Percentiles rank a stretch among this genome's conserved stretches.
phyloP scores from a whole-genome alignment of 2,113 vertebrate species.

The Rhipidura dahli region DNA sequence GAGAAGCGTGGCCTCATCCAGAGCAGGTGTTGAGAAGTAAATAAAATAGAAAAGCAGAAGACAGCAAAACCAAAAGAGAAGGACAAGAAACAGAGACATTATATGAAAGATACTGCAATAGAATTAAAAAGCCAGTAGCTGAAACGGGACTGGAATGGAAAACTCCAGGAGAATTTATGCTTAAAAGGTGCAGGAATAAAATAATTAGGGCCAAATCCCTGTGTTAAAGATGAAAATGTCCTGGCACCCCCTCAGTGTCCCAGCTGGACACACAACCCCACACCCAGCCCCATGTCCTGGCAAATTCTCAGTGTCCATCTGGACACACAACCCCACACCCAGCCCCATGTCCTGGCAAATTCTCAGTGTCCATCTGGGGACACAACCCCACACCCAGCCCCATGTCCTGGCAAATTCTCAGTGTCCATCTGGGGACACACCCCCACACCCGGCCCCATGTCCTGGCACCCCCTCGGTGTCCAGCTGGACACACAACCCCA shows the following conservation, averaged over 20 bases:
- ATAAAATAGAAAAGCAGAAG: neutral
- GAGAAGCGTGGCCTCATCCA: neutral
- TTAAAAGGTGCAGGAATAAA: neutral
- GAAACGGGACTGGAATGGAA: neutral
- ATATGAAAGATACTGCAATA: neutral
- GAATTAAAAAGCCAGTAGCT: neutral
- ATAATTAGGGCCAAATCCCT: neutral
- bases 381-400: neutral
- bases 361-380: neutral
- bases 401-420: rapidly evolving
- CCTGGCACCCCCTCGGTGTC: rapidly evolving
- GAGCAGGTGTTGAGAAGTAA: neutral
- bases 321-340: neutral
- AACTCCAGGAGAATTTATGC: neutral
- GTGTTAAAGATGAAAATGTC: neutral
- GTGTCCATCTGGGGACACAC: too few relatives aligned
- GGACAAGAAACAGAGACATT: neutral
- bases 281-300: neutral
- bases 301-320: rapidly evolving
- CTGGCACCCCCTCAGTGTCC: neutral
- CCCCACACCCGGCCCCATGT: neutral
- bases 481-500: rapidly evolving
- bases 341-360: rapidly evolving
- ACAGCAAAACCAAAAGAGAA: neutral
- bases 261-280: neutral